Base-by-base conservation (phyloP, 2,888 invertebrate genomes). In the Papilio demoleus region DNA sequence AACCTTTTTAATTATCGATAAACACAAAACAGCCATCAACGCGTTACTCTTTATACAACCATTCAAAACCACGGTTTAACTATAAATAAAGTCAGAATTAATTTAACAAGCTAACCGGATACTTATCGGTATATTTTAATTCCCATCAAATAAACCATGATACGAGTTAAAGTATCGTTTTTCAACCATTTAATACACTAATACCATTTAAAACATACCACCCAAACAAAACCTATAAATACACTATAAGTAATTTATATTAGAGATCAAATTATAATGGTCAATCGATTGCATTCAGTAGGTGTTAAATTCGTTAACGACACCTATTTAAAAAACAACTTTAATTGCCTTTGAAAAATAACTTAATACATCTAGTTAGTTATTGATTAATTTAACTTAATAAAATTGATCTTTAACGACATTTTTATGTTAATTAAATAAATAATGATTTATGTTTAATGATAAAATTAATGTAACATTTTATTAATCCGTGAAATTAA, bases 221-320 rank as follows among this genome's bases (percentile, higher is more conserved):
- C 69, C 65, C 67, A 72, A 63, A 67, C 67, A 47, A 60, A 56
- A 70, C 68, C 68, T 60, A 4, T 14, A 67, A 40, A 9, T 9
- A 47, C n/a, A 19, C 9, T 0, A 34, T n/a, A 68, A 71, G n/a
- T 56, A 68, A 68, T 31, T 3, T 31, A 17, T 24, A 61, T 65
- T 11, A 68, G 27, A 70, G 73, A 70, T 67, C 70, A 64, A n/a
- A 5, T 42, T 70, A 65, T 68, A 65, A n/a, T 62, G 62, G 61
- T 68, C 67, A 58, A 74, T 75, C 76, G 60, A 67, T 61, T 66
- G 58, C 70, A 65, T 73, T 64, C 72, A 68, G 68, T 70, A 76
- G 75, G 80, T 79, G 79, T 82, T 79, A 81, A 76, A 78, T 76
- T 75, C 74, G 76, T 77, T 78, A 74, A 81, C 74, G 75, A 79